Evolutionary conservation across 2,113 vertebrate species (phyloP).

Genomic region (Mesoclemmys tuberculata): DNA sequence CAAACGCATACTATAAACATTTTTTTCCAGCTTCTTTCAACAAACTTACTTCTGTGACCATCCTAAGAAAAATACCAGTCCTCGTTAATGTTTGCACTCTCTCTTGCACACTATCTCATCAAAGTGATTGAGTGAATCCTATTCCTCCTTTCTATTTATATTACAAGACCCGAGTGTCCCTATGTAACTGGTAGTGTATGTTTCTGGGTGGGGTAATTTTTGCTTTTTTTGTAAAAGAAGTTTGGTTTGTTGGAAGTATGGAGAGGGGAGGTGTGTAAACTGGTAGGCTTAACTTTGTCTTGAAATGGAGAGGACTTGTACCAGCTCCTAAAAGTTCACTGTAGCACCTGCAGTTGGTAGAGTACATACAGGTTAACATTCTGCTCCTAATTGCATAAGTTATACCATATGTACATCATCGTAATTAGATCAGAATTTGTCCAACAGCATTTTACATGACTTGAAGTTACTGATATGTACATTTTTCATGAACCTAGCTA

Average conservation of each 20-base stretch:
- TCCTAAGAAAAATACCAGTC: neutral
- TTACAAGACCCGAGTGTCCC: neutral
- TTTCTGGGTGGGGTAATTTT: neutral
- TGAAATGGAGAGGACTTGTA: neutral
- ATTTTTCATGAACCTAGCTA: neutral
- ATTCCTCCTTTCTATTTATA: neutral
- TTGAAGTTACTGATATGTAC: neutral
- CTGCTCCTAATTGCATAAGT: neutral
- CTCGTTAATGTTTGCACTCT: neutral
- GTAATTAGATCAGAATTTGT: neutral
- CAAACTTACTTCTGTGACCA: neutral
- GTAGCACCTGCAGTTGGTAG: neutral
- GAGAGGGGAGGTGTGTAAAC: neutral
- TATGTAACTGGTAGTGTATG: neutral
- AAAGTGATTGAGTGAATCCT: neutral
- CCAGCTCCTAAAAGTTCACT: neutral
- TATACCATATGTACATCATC: neutral
- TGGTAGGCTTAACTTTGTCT: neutral
- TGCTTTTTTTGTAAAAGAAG: neutral
- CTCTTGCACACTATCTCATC: neutral
- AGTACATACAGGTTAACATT: neutral
- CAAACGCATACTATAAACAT: neutral
- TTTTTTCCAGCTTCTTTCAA: conserved; percentile 3
- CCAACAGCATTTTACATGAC: neutral
- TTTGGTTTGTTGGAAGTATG: neutral